Base-by-base conservation (phyloP, 2,797 vertebrate genomes). In the Benthosema pterotum region DNA sequence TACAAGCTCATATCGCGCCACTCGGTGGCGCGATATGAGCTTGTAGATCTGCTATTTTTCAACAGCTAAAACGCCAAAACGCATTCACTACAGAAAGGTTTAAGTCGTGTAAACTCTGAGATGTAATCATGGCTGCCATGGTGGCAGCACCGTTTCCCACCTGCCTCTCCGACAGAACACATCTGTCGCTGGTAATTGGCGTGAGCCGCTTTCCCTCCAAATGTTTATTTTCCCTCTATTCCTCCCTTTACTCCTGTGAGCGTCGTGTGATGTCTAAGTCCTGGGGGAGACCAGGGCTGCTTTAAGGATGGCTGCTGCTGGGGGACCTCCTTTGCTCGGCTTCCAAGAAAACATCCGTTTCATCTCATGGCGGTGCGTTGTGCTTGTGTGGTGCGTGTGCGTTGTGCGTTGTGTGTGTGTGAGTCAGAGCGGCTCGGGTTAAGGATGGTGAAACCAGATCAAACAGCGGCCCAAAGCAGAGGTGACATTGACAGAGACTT, bases 271-370 rank as follows among this genome's bases (percentile, higher is more conserved):
- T 86, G 83, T 88, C 75, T 69, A 75, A 75, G 81, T 83, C 85
- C 80, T 80, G 62, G 67, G 84, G 82, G 78, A 84, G 81, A 65
- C 76, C 78, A 63, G 62, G 62, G 57, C 79, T 66, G 75, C 80
- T 86, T n/a, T 84, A 78, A 60, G 84, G 80, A 86, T 88, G 80
- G 73, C 74, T 80, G 77, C 79, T 80, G 77, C 79, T 52, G 66
- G 61, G 84, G 80, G 78, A 86, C 69, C 72, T 50, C 70, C 87
- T 88, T 84, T 84, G 79, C 88, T 86, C 78, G 55, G 70, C 76
- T 75, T 90, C 84, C 89, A 88, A 87, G 80, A 82, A 89, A 82
- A 60, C 77, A 69, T 62, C 28, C 63, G 67, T 90, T 90, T 92
- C 84, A 91, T 92, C 88, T 89, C 61, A n/a, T n/a, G n/a, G n/a